Conservation (phyloP, 2,888 invertebrate species). For the Litoditis marina region DNA sequence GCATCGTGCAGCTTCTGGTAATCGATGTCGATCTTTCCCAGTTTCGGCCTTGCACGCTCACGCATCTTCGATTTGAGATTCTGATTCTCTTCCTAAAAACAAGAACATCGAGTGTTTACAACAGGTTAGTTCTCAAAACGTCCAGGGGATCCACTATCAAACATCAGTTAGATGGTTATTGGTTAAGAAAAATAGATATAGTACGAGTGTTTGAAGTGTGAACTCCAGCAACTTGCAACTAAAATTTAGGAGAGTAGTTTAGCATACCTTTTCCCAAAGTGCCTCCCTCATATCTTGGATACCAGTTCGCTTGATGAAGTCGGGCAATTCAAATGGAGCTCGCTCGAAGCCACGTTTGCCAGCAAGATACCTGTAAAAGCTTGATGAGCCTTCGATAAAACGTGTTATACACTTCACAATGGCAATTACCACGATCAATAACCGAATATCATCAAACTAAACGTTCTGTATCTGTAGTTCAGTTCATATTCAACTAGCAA, state of each 20-base stretch:
- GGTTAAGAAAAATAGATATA: too few relatives aligned
- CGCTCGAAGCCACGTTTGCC: constrained; percentile 98
- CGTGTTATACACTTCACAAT: constrained; percentile 69
- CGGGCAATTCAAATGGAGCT: constrained; percentile 94
- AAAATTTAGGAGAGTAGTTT: not conserved
- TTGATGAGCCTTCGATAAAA: too few relatives aligned
- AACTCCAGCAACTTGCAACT: too few relatives aligned
- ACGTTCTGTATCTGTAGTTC: too few relatives aligned
- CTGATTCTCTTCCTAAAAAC: constrained; percentile 76
- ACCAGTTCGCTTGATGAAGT: constrained; percentile 97
- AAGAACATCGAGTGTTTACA: not conserved
- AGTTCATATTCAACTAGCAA: too few relatives aligned
- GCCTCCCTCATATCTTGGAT: constrained; percentile 95
- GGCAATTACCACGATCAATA: too few relatives aligned
- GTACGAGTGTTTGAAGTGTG: too few relatives aligned
- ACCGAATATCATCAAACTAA: too few relatives aligned
- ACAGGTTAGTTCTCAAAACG: constrained; percentile 83
- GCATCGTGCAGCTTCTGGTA: constrained; percentile 99
- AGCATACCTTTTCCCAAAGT: constrained; percentile 80
- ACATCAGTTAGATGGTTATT: too few relatives aligned
- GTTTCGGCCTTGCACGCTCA: constrained; percentile 89
- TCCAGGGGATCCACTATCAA: too few relatives aligned
- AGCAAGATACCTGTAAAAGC: constrained; percentile 71
- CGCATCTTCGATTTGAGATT: constrained; percentile 70
- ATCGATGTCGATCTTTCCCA: constrained; percentile 99